phyloP scores from a whole-genome alignment of 2,888 invertebrate genomes.

The Pseudococcus longispinus region DNA sequence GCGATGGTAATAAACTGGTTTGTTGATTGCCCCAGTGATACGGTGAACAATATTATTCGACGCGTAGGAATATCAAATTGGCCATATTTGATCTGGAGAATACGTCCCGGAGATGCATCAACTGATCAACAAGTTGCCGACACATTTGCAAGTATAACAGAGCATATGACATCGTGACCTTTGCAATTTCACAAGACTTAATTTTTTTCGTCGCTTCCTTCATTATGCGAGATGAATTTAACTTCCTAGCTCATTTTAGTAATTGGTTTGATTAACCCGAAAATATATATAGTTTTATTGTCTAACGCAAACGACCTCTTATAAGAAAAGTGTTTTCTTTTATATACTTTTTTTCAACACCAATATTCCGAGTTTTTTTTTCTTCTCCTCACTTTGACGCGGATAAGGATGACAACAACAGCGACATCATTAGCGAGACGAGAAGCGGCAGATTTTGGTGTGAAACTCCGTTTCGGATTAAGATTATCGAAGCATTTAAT shows the following conservation, averaged over 20 bases:
- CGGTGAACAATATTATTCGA: background rate
- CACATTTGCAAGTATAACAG: background rate
- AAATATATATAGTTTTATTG: conserved; percentile 36
- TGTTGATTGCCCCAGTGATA: background rate
- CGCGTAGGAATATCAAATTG: background rate
- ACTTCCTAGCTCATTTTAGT: conserved; percentile 17
- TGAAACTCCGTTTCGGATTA: conserved; percentile 47
- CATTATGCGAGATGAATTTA: background rate
- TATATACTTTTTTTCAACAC: background rate
- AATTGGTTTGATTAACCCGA: conserved; percentile 31
- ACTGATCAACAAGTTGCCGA: background rate
- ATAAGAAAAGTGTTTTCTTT: conserved; percentile 26
- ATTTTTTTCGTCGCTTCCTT: background rate
- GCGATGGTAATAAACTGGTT: background rate
- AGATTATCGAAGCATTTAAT: conserved; percentile 53
- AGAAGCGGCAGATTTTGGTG: conserved; percentile 8
- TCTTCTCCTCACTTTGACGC: background rate
- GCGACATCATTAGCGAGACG: conserved; percentile 38
- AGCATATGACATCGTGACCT: background rate
- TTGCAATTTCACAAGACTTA: background rate
- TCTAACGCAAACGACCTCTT: conserved; percentile 41
- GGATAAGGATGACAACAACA: background rate
- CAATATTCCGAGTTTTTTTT: background rate
- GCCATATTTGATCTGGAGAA: background rate
- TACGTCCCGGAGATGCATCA: background rate